phyloP scores from a whole-genome alignment of 1,140 invertebrate species.

The Reticulitermes speratus region DNA sequence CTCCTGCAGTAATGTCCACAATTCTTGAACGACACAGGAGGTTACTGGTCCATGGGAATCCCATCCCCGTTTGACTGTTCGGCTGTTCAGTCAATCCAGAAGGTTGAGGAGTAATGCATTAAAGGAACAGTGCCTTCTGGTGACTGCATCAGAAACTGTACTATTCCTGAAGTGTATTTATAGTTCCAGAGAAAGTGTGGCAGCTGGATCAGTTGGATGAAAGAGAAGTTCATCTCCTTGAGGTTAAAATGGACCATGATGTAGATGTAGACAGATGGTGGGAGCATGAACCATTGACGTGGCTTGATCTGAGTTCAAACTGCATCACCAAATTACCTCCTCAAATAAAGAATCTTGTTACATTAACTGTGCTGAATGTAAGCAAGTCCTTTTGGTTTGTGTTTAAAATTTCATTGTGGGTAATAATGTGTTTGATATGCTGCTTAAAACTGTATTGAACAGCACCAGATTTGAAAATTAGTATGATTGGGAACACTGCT shows the following conservation, averaged over 20 bases:
- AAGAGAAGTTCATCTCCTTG: conserved; percentile 55
- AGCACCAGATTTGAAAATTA: no score
- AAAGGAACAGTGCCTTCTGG: neutral
- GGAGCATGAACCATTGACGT: conserved; percentile 75
- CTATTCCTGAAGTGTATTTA: conserved; percentile 40
- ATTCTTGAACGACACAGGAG: neutral
- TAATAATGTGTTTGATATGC: neutral
- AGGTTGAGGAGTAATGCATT: neutral
- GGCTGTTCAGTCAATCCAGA: neutral
- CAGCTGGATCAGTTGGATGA: conserved; percentile 72
- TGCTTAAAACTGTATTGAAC: neutral
- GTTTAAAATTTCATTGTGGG: conserved; percentile 21
- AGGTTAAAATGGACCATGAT: conserved; percentile 66
- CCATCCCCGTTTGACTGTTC: no score
- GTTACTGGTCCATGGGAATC: neutral
- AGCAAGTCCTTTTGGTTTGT: conserved; percentile 40
- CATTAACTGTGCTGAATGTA: conserved; percentile 71
- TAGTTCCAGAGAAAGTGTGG: conserved; percentile 82
- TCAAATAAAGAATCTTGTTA: conserved; percentile 66
- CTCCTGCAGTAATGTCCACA: no score
- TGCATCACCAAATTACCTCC: conserved; percentile 63
- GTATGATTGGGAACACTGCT: no score
- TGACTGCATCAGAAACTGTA: neutral
- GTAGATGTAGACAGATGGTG: conserved; percentile 74
- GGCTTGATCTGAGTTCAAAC: conserved; percentile 81